Base-by-base conservation (phyloP, 2,888 invertebrate species). In the Pachycephus smyrnensis region DNA sequence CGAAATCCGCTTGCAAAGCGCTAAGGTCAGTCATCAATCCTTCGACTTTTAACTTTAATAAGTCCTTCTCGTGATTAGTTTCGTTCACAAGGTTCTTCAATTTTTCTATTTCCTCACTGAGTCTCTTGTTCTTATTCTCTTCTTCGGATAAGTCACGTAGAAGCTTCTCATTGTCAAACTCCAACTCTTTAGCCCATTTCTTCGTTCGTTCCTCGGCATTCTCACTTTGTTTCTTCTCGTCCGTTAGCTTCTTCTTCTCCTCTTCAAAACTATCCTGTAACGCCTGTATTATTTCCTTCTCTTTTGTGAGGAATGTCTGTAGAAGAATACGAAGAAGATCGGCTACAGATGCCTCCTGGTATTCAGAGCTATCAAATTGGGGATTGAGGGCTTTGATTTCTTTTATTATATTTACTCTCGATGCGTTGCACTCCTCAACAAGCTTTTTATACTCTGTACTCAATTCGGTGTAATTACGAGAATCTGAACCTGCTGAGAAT, bases 101-200 rank as follows among this genome's bases (percentile, higher is more conserved):
- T 12, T 80, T 83, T 4, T 77, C 73, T 11, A 87, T 81, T 75
- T 87, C 83, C 11, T 82, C 76, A 12, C 77, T 71, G 23, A 86
- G 79, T 23, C 76, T 79, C 11, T 75, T 33, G n/a, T 82, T 83
- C 12, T 74, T 81, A 0, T 75, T 55, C 75, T 90, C 89, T 40
- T 85, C 82, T 12, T 84, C 78, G 0, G 82, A 79, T 4, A 90
- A 69, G n/a, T 91, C 89, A 0, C 74, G 75, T 37, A 90, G 89
- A 2, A 88, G 78, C 71, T 86, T 89, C 32, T 90, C 90, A 68
- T 87, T 84, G 11, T 91, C 91, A 4, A 77, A 76, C 79, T 91
- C 91, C n/a, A 91, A 73, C 55, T 88, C 85, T 55, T 88, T 87
- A 1, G 86, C 84, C 90, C 89, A 90, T 11, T 76, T 12, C 1